Conservation (phyloP, 2,113 vertebrate genomes). For the Hippocampus guttulatus region DNA sequence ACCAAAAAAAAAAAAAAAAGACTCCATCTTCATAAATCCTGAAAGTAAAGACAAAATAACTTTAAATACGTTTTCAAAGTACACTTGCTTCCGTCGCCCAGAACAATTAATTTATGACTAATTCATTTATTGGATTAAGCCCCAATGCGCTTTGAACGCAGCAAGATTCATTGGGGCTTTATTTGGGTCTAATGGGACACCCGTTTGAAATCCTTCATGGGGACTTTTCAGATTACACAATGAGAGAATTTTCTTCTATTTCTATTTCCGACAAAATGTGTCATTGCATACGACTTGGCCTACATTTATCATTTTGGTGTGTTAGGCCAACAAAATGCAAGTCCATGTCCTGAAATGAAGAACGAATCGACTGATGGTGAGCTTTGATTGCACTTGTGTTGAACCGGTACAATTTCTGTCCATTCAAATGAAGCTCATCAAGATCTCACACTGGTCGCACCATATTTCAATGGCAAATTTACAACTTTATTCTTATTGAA, state of each 20-base stretch:
- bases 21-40: conserved; percentile 71
- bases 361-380: background rate
- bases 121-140: conserved; percentile 76
- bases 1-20: conserved; percentile 43
- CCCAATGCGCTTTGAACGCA: conserved; percentile 62
- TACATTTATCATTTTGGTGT: background rate
- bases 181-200: conserved; percentile 66
- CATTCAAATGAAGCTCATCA: no score
- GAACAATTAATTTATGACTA: conserved; percentile 74
- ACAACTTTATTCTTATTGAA: background rate
- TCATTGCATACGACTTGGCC: background rate
- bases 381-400: background rate
- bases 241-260: conserved; percentile 21
- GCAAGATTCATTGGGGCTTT: conserved; percentile 64
- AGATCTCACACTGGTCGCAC: no score
- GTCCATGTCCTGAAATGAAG: background rate
- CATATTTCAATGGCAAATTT: background rate
- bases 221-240: conserved; percentile 53
- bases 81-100: conserved; percentile 68
- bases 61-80: conserved; percentile 75
- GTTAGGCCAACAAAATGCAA: background rate
- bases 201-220: conserved; percentile 58
- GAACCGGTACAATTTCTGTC: no score
- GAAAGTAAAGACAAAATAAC: conserved; percentile 70
- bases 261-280: background rate